Conservation (phyloP, 2,113 vertebrate species). For the Embiotoca jacksoni region DNA sequence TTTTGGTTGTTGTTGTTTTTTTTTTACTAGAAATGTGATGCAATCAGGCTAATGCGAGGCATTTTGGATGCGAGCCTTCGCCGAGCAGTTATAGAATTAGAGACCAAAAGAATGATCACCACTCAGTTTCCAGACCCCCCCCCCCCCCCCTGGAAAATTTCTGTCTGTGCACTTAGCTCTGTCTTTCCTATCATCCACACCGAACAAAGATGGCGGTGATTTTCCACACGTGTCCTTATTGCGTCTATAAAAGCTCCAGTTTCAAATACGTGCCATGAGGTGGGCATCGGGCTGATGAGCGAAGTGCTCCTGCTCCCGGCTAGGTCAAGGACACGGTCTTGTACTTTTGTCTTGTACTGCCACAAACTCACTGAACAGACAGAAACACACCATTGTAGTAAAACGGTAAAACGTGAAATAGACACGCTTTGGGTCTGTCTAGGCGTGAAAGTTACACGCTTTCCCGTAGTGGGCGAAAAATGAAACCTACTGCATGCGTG, state of each 20-base stretch:
- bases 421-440: no score
- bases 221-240: not conserved
- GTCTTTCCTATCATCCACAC: not conserved
- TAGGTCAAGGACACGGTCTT: slow-evolving; percentile 40
- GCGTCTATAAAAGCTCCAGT: slow-evolving; percentile 2
- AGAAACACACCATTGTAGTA: slow-evolving; percentile 28
- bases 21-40: slow-evolving; percentile 24
- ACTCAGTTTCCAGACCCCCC: not conserved
- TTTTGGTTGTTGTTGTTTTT: not conserved
- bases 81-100: not conserved
- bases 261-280: slow-evolving; percentile 6
- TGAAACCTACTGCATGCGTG: no score
- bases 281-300: slow-evolving; percentile 55
- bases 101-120: not conserved
- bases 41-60: slow-evolving; percentile 35
- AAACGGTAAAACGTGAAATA: not conserved
- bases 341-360: slow-evolving; percentile 44
- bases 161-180: not conserved
- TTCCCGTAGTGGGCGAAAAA: no score
- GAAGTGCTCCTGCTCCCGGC: slow-evolving; percentile 48
- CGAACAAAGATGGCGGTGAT: not conserved
- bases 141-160: not conserved
- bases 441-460: no score
- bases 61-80: slow-evolving; percentile 33
- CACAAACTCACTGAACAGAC: slow-evolving; percentile 41